phyloP scores from a whole-genome alignment of 2,113 vertebrate species.

The Brachyhypopomus occidentalis region DNA sequence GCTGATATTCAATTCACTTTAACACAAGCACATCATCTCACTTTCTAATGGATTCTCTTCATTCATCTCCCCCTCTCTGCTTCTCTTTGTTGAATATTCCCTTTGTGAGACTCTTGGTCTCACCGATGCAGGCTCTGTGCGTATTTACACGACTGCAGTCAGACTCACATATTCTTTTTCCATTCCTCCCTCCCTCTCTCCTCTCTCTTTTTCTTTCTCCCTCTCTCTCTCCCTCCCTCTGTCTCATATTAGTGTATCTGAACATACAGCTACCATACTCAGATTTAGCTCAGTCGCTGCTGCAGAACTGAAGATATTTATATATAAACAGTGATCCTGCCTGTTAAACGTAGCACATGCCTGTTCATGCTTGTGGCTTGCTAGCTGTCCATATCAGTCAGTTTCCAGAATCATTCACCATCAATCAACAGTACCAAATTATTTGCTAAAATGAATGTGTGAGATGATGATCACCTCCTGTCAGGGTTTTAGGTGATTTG shows the following conservation, averaged over 20 bases:
- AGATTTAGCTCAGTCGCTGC: not conserved
- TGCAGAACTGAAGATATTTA: not conserved
- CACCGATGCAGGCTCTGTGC: not conserved
- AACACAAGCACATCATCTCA: slow-evolving; percentile 33
- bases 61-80: slow-evolving; percentile 21
- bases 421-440: no score
- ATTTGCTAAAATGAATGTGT: no score
- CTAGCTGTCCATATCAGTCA: no score
- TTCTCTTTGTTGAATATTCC: slow-evolving; percentile 37
- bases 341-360: no score
- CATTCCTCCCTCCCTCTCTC: not conserved
- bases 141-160: slow-evolving; percentile 28
- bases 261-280: not conserved
- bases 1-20: slow-evolving; percentile 56
- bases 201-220: not conserved
- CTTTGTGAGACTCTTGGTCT: slow-evolving; percentile 9
- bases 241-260: not conserved
- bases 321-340: no score
- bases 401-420: no score
- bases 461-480: no score
- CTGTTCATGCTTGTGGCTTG: no score
- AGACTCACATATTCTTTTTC: not conserved
- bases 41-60: slow-evolving; percentile 46
- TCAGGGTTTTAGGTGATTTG: no score
- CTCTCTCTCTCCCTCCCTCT: not conserved